phyloP scores from a whole-genome alignment of 2,888 invertebrate genomes.

The Conchocele bisecta region DNA sequence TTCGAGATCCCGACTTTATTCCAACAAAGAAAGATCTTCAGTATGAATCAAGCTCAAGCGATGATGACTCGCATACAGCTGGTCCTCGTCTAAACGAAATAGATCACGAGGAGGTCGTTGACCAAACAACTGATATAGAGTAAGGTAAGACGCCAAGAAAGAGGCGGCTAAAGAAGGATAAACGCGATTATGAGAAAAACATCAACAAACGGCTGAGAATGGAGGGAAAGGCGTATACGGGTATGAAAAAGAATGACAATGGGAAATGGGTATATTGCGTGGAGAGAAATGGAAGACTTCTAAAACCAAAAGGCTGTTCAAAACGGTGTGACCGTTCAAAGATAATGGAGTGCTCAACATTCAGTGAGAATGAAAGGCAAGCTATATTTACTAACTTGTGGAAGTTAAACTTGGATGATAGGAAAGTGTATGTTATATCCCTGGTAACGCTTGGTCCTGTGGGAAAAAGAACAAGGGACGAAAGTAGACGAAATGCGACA shows the following conservation, averaged over 20 bases:
- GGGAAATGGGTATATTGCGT: not conserved
- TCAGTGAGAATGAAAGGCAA: not conserved
- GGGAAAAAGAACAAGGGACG: too few species aligned
- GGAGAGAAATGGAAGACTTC: not conserved
- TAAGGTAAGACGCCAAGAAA: too few species aligned
- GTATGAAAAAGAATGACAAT: not conserved
- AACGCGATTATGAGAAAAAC: not conserved
- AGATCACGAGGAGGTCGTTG: conserved; percentile 3
- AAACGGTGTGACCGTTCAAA: conserved; percentile 4
- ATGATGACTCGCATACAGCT: too few species aligned
- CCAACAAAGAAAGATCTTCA: too few species aligned
- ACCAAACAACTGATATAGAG: not conserved
- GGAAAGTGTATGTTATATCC: conserved; percentile 4
- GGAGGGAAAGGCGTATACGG: conserved; percentile 2
- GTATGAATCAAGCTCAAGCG: too few species aligned
- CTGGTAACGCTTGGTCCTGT: too few species aligned
- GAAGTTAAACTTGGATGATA: not conserved
- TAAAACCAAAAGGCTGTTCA: conserved; percentile 4
- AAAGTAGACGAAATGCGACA: not conserved
- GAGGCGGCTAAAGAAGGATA: not conserved
- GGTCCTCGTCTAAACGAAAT: too few species aligned
- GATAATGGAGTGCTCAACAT: not conserved
- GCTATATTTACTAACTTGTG: conserved; percentile 4
- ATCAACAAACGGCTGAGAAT: conserved; percentile 4
- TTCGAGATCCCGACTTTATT: too few species aligned